These are phyloP conservation scores for Phoxinus phoxinus DNA, from an alignment of 2,113 vertebrate genomes.

Conservation along the genomic window DNA sequence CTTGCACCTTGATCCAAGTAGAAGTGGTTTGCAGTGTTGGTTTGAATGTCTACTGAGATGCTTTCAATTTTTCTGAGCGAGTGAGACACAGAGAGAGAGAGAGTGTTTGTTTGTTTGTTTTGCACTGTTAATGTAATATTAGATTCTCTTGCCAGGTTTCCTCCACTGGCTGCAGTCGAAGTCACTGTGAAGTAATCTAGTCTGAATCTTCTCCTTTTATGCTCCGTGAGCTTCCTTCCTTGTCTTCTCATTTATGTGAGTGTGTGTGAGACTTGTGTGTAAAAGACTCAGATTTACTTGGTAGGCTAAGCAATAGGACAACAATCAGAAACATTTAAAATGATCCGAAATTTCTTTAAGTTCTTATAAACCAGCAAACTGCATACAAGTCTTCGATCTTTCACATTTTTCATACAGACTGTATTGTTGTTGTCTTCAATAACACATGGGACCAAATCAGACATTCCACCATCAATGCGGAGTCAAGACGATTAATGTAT, in stretches of 20 bases:
- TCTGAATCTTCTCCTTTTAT: conserved; percentile 30
- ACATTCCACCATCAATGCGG: conserved; percentile 65
- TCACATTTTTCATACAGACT: conserved; percentile 7
- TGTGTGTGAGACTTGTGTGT: conserved; percentile 30
- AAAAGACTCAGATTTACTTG: conserved; percentile 57
- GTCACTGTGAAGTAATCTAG: conserved; percentile 78
- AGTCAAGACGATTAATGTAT: not conserved
- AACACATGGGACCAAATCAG: conserved; percentile 72
- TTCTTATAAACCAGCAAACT: conserved; percentile 66
- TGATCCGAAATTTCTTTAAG: conserved; percentile 37
- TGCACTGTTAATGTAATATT: conserved; percentile 55
- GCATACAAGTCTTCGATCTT: conserved; percentile 36
- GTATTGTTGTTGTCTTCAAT: conserved; percentile 10
- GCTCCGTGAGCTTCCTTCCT: conserved; percentile 40
- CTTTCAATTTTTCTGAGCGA: conserved; percentile 21
- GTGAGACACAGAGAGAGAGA: conserved; percentile 28
- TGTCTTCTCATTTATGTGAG: conserved; percentile 14
- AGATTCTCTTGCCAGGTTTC: conserved; percentile 60
- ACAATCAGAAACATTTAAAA: conserved; percentile 26
- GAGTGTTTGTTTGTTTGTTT: conserved; percentile 49
- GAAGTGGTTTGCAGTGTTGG: conserved; percentile 30
- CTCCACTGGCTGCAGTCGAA: conserved; percentile 67
- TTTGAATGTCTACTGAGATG: conserved; percentile 35
- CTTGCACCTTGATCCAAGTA: conserved; percentile 23
- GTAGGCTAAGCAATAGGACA: conserved; percentile 78